phyloP scores from a whole-genome alignment of 2,888 invertebrate genomes.

The Coenonympha glycerion region DNA sequence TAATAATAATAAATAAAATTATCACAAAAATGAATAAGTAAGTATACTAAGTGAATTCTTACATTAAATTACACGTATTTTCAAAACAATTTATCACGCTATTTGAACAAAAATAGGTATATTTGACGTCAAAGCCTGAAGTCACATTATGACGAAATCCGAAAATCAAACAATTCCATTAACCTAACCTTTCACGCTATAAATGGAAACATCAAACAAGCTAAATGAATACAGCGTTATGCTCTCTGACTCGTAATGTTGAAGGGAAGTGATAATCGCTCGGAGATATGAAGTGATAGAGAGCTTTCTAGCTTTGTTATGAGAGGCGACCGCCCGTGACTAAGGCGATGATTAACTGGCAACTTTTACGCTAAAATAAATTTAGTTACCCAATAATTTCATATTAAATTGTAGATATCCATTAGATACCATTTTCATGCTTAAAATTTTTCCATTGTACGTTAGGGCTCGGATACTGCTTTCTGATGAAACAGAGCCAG shows the following conservation, averaged over 20 bases:
- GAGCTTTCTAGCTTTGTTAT: conserved; percentile 15
- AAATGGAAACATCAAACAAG: conserved; percentile 22
- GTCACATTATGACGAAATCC: conserved; percentile 2
- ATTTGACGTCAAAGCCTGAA: background rate
- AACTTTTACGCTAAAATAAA: background rate
- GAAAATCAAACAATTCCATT: conserved; percentile 10
- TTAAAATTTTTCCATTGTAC: too few relatives aligned
- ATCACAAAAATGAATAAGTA: too few relatives aligned
- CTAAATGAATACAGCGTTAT: conserved; percentile 26
- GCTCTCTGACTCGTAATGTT: conserved; percentile 26
- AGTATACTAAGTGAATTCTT: too few relatives aligned
- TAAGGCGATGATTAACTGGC: background rate
- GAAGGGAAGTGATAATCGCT: conserved; percentile 25
- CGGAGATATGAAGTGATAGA: conserved; percentile 19
- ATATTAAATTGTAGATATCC: background rate
- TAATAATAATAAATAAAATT: too few relatives aligned
- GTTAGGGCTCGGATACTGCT: too few relatives aligned
- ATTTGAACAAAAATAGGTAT: background rate
- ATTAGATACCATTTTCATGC: background rate
- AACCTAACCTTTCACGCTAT: conserved; percentile 9
- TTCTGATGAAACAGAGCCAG: too few relatives aligned
- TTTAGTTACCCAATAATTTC: background rate
- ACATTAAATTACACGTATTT: too few relatives aligned
- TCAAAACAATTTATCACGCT: too few relatives aligned
- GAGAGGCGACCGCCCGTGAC: conserved; percentile 18